Conservation (phyloP, 1,140 invertebrate species). For the Steinernema feltiae region DNA sequence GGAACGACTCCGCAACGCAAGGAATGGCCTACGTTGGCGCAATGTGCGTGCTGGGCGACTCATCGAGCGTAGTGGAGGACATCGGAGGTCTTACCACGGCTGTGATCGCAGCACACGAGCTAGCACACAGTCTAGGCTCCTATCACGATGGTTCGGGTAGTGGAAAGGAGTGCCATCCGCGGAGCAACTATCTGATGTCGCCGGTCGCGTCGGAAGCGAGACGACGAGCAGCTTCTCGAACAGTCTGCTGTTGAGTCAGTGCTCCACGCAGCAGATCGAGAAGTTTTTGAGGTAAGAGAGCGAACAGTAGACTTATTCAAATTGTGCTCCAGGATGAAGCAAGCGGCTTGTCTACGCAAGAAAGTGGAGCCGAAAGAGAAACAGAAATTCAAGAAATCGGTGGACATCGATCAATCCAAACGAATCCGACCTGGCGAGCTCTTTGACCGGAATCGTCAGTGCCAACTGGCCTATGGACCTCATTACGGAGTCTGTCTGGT, state of each 20-base stretch:
- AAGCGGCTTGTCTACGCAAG: slow-evolving; percentile 38
- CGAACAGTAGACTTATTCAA: not conserved
- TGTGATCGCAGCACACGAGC: slow-evolving; percentile 49
- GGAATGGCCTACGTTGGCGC: slow-evolving; percentile 54
- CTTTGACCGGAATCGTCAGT: slow-evolving; percentile 40
- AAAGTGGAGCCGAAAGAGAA: slow-evolving; percentile 10
- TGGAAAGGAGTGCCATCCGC: slow-evolving; percentile 31
- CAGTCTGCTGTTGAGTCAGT: slow-evolving; percentile 42
- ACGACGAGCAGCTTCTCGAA: slow-evolving; percentile 36
- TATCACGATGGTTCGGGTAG: slow-evolving; percentile 44
- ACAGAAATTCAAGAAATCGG: slow-evolving; percentile 19
- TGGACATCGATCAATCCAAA: slow-evolving; percentile 6
- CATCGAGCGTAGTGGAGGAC: slow-evolving; percentile 50
- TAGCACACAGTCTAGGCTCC: slow-evolving; percentile 48
- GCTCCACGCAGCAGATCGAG: slow-evolving; percentile 40
- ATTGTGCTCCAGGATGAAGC: slow-evolving; percentile 32
- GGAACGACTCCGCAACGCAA: slow-evolving; percentile 51
- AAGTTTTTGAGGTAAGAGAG: slow-evolving; percentile 38
- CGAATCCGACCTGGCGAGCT: slow-evolving; percentile 26
- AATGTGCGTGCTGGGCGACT: slow-evolving; percentile 43
- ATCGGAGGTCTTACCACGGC: slow-evolving; percentile 49
- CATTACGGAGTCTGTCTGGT: slow-evolving; percentile 42
- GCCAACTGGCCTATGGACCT: slow-evolving; percentile 49
- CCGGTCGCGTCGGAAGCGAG: slow-evolving; percentile 43
- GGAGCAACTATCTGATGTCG: slow-evolving; percentile 46